Evolutionary conservation across 2,113 vertebrate species (phyloP).

Genomic region (Oceanodroma tethys): DNA sequence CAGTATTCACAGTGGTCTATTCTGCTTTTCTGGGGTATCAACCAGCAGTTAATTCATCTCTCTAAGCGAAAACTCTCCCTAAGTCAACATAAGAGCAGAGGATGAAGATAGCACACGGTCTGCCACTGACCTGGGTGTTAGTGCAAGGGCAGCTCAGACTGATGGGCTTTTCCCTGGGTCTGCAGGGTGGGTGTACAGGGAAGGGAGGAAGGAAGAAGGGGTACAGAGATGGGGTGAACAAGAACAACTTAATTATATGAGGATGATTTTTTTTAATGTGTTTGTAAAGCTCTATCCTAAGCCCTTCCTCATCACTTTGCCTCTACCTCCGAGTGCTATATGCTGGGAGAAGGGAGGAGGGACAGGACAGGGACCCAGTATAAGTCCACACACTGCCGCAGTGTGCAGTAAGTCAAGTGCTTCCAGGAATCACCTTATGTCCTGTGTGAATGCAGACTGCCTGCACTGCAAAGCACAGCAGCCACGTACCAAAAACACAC

Average conservation of each 20-base stretch:
- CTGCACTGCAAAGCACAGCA: background rate
- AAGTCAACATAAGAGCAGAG: background rate
- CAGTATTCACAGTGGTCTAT: background rate
- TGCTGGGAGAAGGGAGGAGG: background rate
- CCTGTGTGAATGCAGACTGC: background rate
- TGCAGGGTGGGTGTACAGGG: background rate
- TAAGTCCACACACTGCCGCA: background rate
- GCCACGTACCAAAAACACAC: background rate
- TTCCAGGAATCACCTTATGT: background rate
- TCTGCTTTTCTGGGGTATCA: background rate
- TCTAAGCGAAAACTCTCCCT: background rate
- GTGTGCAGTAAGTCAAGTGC: too few species aligned
- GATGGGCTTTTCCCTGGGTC: background rate
- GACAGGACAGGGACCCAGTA: background rate
- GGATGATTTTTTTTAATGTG: background rate
- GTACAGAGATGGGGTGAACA: background rate
- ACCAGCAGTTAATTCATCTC: background rate
- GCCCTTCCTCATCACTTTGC: background rate
- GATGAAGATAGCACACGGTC: fast-evolving
- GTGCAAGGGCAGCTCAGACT: too few species aligned
- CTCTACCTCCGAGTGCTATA: too few species aligned
- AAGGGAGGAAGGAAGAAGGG: background rate
- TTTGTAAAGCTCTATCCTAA: background rate
- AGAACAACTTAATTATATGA: background rate
- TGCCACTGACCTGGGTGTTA: background rate